Conservation (phyloP, 1,140 invertebrate genomes). For the Anastatus disparis region DNA sequence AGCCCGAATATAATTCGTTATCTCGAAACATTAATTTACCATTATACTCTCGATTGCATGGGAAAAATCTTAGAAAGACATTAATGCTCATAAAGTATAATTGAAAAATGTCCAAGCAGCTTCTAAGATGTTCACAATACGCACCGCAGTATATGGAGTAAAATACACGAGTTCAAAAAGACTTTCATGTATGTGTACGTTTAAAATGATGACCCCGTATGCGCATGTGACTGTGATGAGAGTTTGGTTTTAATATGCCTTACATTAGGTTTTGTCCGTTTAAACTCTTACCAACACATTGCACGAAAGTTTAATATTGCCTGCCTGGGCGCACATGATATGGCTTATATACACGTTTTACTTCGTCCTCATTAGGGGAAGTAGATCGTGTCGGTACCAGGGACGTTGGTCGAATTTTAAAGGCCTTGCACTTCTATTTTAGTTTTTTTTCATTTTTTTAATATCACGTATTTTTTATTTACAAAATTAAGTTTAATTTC, state of each 20-base stretch:
- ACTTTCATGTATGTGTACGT: background rate
- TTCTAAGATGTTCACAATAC: no score
- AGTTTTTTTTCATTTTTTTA: no score
- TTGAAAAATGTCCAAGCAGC: constrained; percentile 11
- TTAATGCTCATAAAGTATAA: constrained; percentile 1
- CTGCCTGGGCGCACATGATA: constrained; percentile 11
- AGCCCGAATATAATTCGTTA: background rate
- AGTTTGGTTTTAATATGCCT: no score
- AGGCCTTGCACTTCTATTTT: no score
- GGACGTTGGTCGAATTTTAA: background rate
- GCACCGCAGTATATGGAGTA: no score
- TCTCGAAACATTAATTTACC: background rate
- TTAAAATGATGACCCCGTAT: constrained; percentile 9
- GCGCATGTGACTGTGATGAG: no score
- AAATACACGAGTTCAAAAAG: no score
- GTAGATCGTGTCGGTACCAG: background rate
- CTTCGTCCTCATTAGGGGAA: constrained; percentile 21
- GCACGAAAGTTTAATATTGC: no score
- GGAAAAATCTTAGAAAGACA: constrained; percentile 12
- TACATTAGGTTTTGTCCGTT: no score
- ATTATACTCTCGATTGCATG: background rate
- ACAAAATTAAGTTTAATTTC: no score
- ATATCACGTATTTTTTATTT: no score
- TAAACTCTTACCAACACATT: background rate
- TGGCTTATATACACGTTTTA: background rate